A percentile compares a stretch with the other conserved stretches of the same genome.
Conservation (phyloP, 35 echinoderm and acorn worm species). For the Holothuria glaberrima region DNA sequence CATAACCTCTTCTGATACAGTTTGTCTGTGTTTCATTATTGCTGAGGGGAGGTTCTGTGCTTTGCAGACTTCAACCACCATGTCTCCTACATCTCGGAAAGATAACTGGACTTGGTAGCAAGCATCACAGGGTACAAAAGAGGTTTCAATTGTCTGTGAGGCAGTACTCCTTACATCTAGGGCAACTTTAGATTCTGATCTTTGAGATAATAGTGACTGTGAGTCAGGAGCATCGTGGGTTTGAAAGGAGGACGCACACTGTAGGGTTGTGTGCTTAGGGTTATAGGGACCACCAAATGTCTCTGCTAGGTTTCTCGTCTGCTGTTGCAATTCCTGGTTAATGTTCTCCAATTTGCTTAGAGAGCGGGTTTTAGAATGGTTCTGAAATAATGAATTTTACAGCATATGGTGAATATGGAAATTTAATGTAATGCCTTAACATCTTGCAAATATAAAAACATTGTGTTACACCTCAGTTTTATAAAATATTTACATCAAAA, state of each 20-base stretch:
- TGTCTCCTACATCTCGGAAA: conserved; percentile 73
- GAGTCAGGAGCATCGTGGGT: neutral
- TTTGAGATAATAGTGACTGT: neutral
- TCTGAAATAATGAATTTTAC: conserved; percentile 54
- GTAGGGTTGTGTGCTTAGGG: neutral
- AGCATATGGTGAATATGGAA: neutral
- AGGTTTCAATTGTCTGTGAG: conserved; percentile 93
- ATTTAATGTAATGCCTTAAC: no score
- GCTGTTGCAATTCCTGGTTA: conserved; percentile 78
- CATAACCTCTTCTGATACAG: conserved; percentile 53
- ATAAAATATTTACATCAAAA: no score
- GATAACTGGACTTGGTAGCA: conserved; percentile 84
- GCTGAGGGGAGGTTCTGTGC: conserved; percentile 74
- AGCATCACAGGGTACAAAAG: conserved; percentile 94
- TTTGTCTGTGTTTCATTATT: conserved; percentile 67
- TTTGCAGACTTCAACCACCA: conserved; percentile 77
- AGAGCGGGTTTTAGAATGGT: conserved; percentile 75
- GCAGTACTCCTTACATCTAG: conserved; percentile 76
- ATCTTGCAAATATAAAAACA: no score
- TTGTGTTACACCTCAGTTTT: no score
- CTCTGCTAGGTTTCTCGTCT: conserved; percentile 43
- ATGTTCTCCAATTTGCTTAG: conserved; percentile 88
- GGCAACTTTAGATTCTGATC: conserved; percentile 16
- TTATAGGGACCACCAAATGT: neutral
- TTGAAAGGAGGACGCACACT: neutral